These are phyloP conservation scores for Harpagus bidentatus DNA, from an alignment of 2,113 vertebrate species.

Conservation along the genomic window DNA sequence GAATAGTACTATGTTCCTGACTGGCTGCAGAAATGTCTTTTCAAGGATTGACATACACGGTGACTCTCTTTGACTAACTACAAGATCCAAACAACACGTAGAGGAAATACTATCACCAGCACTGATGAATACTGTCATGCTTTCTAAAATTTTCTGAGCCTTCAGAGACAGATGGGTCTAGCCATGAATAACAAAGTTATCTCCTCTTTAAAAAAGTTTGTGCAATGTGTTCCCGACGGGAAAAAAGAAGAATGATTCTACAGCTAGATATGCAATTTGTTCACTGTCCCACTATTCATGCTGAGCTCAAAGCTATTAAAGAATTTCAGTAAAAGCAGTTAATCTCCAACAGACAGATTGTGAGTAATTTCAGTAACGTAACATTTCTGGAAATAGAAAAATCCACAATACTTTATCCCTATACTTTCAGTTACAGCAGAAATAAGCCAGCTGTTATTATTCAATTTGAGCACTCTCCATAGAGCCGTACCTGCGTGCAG, in stretches of 20 bases:
- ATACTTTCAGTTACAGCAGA: not conserved
- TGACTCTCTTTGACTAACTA: not conserved
- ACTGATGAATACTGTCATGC: fast-evolving
- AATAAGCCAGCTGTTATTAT: fast-evolving
- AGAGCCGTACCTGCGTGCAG: conserved; percentile 88
- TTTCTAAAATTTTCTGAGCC: not conserved
- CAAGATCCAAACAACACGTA: not conserved
- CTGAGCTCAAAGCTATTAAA: not conserved
- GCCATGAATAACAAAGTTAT: not conserved
- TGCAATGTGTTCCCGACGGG: not conserved
- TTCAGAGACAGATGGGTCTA: not conserved
- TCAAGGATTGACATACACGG: fast-evolving
- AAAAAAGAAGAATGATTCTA: not conserved
- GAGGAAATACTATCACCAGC: not conserved
- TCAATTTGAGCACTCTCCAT: fast-evolving
- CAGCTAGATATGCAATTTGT: not conserved
- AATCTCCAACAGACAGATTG: not conserved
- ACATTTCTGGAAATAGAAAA: not conserved
- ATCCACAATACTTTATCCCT: not conserved
- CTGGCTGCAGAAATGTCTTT: not conserved
- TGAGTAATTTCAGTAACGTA: not conserved
- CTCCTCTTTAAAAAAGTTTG: not conserved
- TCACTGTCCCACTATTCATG: not conserved
- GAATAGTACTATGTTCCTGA: fast-evolving
- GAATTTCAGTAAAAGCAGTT: not conserved